Conservation (phyloP, 2,888 invertebrate species). For the Protophormia terraenovae region DNA sequence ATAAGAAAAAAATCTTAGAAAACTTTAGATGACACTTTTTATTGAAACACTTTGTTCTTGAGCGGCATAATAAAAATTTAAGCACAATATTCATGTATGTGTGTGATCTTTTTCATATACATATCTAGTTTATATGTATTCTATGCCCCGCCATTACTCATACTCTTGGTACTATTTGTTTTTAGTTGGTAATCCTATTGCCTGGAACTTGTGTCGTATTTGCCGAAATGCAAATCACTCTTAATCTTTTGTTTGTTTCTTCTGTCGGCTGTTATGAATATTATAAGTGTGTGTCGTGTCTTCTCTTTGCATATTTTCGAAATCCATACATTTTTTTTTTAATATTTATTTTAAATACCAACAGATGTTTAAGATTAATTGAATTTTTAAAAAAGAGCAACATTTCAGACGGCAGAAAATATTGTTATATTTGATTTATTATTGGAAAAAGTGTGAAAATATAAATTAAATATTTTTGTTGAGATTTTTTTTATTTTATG, state of each 20-base stretch:
- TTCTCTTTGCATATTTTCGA: constrained; percentile 23
- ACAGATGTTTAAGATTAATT: constrained; percentile 64
- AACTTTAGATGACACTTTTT: not conserved
- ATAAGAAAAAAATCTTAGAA: not conserved
- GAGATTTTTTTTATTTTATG: not conserved
- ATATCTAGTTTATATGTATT: no score
- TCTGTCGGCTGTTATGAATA: constrained; percentile 24
- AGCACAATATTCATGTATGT: not conserved
- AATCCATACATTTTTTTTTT: not conserved
- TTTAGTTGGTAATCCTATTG: not conserved
- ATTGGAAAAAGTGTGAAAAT: constrained; percentile 40
- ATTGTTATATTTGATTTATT: constrained; percentile 9
- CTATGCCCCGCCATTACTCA: not conserved
- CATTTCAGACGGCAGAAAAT: not conserved
- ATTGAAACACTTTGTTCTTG: constrained; percentile 22
- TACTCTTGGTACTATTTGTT: not conserved
- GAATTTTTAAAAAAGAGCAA: constrained; percentile 33
- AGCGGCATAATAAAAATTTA: not conserved
- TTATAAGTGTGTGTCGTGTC: constrained; percentile 26
- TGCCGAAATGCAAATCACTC: constrained; percentile 53
- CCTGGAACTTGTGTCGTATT: constrained; percentile 26
- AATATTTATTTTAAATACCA: constrained; percentile 38
- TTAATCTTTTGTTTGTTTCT: constrained; percentile 45
- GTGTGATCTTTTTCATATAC: not conserved
- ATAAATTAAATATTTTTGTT: not conserved